phyloP scores from a whole-genome alignment of 2,113 vertebrate genomes.

The Anoplopoma fimbria region DNA sequence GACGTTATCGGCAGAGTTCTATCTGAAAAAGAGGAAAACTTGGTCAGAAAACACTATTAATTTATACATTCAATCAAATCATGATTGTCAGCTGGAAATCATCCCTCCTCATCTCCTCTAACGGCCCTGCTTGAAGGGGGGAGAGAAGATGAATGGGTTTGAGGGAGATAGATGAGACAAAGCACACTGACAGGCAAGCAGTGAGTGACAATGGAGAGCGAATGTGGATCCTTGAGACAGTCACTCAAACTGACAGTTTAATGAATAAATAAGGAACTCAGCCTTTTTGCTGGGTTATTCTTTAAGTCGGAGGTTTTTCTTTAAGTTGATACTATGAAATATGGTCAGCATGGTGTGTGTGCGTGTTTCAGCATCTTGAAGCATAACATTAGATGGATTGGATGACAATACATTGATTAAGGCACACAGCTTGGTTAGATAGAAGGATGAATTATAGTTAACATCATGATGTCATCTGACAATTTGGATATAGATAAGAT shows the following conservation, averaged over 20 bases:
- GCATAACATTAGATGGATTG: too few relatives aligned
- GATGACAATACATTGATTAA: too few relatives aligned
- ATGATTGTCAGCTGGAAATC: slow-evolving; percentile 39
- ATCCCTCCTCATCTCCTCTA: background rate
- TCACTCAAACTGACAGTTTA: slow-evolving; percentile 23
- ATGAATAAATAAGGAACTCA: background rate
- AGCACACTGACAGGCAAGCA: background rate
- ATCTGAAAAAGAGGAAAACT: background rate
- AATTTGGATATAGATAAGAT: slow-evolving; percentile 28
- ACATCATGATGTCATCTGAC: background rate
- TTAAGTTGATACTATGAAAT: too few relatives aligned
- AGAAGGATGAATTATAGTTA: slow-evolving; percentile 10
- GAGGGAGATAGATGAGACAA: background rate
- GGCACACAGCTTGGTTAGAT: slow-evolving; percentile 8
- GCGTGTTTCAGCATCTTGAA: too few relatives aligned
- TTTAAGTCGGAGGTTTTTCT: background rate
- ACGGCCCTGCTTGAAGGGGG: background rate
- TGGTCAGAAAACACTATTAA: background rate
- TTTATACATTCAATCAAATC: background rate
- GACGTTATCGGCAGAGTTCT: background rate
- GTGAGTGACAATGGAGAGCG: slow-evolving; percentile 32
- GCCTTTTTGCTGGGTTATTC: background rate
- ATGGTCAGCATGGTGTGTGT: too few relatives aligned
- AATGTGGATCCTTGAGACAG: background rate
- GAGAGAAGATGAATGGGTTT: background rate